Evolutionary conservation across 2,888 invertebrate genomes (phyloP).

Genomic region (Tenthredo notha): DNA sequence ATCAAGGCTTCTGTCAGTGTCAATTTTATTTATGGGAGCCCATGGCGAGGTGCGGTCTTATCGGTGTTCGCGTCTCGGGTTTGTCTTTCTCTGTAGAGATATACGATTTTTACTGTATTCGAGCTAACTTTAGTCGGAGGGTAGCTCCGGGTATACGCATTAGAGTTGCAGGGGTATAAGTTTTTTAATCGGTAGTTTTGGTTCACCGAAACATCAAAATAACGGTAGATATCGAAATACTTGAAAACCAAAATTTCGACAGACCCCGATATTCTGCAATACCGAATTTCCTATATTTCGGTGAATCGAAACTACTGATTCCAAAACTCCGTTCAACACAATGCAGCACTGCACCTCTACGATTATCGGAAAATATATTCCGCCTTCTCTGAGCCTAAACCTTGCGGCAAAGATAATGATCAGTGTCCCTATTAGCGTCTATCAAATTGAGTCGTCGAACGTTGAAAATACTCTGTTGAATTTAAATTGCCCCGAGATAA

Average conservation of each 20-base stretch:
- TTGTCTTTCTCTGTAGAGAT: not conserved
- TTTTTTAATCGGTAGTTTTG: no score
- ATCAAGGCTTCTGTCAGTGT: constrained; percentile 49
- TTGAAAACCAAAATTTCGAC: no score
- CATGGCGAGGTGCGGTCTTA: constrained; percentile 62
- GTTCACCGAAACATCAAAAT: no score
- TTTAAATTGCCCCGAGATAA: constrained; percentile 31
- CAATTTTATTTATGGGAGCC: constrained; percentile 61
- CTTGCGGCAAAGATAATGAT: not conserved
- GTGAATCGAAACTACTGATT: no score
- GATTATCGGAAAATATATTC: not conserved
- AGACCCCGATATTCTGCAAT: no score
- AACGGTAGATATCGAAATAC: no score
- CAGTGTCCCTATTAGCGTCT: not conserved
- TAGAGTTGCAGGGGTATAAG: no score
- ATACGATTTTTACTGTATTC: not conserved
- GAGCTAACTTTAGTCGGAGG: not conserved
- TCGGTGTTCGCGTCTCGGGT: not conserved
- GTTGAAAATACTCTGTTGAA: not conserved
- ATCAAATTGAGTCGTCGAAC: constrained; percentile 17
- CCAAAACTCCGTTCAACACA: no score
- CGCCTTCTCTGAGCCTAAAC: not conserved
- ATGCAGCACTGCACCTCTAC: not conserved
- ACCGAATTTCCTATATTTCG: no score
- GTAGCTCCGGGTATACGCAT: not conserved